Percentiles rank a stretch among this genome's conserved stretches.
phyloP scores from a whole-genome alignment of 2,113 vertebrate genomes.

The Lamprotornis superbus region DNA sequence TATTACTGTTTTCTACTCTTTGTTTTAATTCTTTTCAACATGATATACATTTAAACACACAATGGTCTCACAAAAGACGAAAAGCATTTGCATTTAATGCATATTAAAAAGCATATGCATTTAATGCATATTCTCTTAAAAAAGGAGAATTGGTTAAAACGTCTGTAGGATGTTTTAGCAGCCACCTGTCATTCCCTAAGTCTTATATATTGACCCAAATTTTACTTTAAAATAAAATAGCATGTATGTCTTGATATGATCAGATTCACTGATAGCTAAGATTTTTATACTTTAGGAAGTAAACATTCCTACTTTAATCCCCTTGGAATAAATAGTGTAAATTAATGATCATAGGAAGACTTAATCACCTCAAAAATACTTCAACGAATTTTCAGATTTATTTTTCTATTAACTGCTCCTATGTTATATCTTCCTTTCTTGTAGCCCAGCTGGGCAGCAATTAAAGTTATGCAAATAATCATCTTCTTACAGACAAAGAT shows the following conservation, averaged over 20 bases:
- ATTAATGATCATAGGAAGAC: slow-evolving; percentile 51
- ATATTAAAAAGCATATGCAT: not conserved
- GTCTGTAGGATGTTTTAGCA: not conserved
- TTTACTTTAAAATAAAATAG: not conserved
- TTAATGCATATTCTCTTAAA: not conserved
- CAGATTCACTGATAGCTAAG: not conserved
- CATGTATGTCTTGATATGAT: not conserved
- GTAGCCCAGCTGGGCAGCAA: slow-evolving; percentile 52
- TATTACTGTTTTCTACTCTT: not conserved
- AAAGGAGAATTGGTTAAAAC: not conserved
- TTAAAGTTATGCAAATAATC: slow-evolving; percentile 67
- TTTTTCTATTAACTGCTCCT: slow-evolving; percentile 64
- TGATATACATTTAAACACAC: not conserved
- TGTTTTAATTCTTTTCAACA: not conserved
- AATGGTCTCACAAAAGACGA: not conserved
- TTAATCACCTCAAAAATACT: slow-evolving; percentile 51
- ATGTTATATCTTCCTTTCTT: slow-evolving; percentile 40
- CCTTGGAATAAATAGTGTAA: not conserved
- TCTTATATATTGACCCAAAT: not conserved
- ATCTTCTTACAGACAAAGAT: slow-evolving; percentile 32
- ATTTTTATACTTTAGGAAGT: not conserved
- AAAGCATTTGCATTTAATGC: not conserved
- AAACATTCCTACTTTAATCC: not conserved
- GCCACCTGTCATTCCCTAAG: not conserved
- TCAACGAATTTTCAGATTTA: slow-evolving; percentile 63